Conservation (phyloP, 2,797 vertebrate genomes). For the Danio tinwini region DNA sequence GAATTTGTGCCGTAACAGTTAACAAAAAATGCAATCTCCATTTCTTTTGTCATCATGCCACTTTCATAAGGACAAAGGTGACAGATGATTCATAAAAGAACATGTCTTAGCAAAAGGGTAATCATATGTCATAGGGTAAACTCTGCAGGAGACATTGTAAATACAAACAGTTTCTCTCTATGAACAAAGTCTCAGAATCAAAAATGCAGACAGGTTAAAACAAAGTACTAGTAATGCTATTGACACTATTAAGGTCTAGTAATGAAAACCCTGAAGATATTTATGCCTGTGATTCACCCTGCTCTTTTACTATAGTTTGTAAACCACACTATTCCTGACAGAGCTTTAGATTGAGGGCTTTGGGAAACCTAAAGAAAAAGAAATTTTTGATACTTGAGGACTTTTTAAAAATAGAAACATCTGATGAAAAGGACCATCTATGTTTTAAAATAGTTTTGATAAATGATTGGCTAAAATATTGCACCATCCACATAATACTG, state of each 20-base stretch:
- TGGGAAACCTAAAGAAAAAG: conserved; percentile 65
- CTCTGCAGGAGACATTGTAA: conserved; percentile 79
- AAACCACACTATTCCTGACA: conserved; percentile 43
- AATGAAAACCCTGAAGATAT: conserved; percentile 30
- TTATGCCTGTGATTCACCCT: conserved; percentile 47
- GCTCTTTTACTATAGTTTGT: conserved; percentile 32
- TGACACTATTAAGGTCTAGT: conserved; percentile 25
- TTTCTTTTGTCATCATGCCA: conserved; percentile 78
- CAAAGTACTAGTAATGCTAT: conserved; percentile 44
- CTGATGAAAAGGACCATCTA: background rate
- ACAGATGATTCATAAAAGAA: conserved; percentile 83
- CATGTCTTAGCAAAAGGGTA: conserved; percentile 76
- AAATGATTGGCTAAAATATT: background rate
- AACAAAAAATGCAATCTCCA: conserved; percentile 74
- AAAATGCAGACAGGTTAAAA: conserved; percentile 55
- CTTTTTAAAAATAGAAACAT: background rate
- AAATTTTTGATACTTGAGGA: too few relatives aligned
- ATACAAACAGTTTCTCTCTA: conserved; percentile 78
- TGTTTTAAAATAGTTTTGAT: background rate
- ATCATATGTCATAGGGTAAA: conserved; percentile 77
- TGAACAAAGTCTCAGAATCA: conserved; percentile 66
- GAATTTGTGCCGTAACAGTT: conserved; percentile 81
- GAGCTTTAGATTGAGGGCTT: conserved; percentile 70
- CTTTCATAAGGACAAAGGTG: conserved; percentile 93
- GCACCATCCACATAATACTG: too few relatives aligned